Percentiles rank a stretch among this genome's conserved stretches.
These are phyloP conservation scores for Orthosia cruda DNA, from an alignment of 2,888 invertebrate species.

Conservation along the genomic window DNA sequence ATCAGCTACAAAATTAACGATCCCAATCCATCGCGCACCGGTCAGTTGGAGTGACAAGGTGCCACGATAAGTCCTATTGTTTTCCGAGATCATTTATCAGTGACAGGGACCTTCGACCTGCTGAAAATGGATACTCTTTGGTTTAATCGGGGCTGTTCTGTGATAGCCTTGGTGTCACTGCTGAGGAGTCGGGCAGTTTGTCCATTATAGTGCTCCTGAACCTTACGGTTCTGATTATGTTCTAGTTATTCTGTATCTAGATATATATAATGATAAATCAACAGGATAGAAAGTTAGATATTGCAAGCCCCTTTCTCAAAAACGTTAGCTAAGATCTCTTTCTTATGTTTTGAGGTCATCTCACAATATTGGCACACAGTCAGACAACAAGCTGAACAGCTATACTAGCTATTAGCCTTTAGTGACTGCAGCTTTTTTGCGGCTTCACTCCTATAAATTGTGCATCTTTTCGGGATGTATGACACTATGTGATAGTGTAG, in stretches of 20 bases:
- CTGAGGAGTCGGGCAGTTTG: constrained; percentile 15
- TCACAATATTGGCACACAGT: no score
- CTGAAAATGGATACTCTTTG: constrained; percentile 45
- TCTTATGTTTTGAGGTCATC: no score
- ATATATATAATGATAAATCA: background rate
- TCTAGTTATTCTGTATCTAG: background rate
- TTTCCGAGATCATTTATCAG: constrained; percentile 58
- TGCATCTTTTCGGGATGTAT: no score
- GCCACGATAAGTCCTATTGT: constrained; percentile 54
- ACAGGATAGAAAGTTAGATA: background rate
- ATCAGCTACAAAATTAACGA: constrained; percentile 46
- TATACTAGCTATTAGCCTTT: no score
- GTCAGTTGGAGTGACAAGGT: constrained; percentile 41
- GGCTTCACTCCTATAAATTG: no score
- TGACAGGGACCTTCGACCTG: constrained; percentile 53
- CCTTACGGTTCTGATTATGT: background rate
- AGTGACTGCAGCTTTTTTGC: no score
- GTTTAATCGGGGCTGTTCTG: constrained; percentile 28
- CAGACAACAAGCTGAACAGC: no score
- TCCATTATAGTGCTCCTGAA: constrained; percentile 8
- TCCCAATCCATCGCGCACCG: constrained; percentile 34
- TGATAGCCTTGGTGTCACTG: constrained; percentile 31
- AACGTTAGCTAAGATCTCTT: no score
- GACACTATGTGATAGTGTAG: no score
- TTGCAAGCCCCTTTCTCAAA: no score